Evolutionary conservation across 2,888 invertebrate genomes (phyloP), one percentile per base, ranked within the genome.

Genomic region (Cryptus armator): DNA sequence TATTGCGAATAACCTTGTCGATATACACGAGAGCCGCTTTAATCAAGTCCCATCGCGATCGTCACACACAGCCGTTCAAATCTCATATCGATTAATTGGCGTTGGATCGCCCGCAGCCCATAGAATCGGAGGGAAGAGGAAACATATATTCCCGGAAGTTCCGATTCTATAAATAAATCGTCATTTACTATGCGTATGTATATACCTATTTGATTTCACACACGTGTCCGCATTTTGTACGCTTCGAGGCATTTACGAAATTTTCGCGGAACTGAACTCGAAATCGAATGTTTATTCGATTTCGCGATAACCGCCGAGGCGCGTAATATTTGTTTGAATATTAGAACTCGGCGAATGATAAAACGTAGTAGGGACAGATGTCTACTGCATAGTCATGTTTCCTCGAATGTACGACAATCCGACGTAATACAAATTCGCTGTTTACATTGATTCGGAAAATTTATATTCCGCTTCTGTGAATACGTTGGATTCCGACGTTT

Each of bases 11-110:
- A 16, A 48, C 37, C 16, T 79, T 64, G 51, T 71, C 64, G 46
- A 62, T 37, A 43, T 1, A 46, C n/a, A 12, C 16, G 12, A 1
- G 51, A 51, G 29, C 16, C 2, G 53, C 56, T 75, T 81, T 37
- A 14, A 68, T 59, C 19, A 68, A 81, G 14, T 48, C 14, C 19
- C 24, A 75, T 75, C 51, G 75, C 43, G 37, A 6, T 75, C 43
- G 62, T 24, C 44, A 44, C 19, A 62, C 62, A 68, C 43, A 7
- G 6, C 9, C 9, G 9, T 10, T 37, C 46, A 37, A 48, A 43
- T 43, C 29, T 37, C 19, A 62, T 68, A 24, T 68, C 43, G 74
- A 43, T 81, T n/a, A n/a, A 32, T 62, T 62, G 32, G 24, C n/a
- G n/a, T 14, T 37, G 32, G 9, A 62, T 14, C 32, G 62, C 7